Conservation (phyloP, 2,797 vertebrate genomes). For the Sarcophilus harrisii region DNA sequence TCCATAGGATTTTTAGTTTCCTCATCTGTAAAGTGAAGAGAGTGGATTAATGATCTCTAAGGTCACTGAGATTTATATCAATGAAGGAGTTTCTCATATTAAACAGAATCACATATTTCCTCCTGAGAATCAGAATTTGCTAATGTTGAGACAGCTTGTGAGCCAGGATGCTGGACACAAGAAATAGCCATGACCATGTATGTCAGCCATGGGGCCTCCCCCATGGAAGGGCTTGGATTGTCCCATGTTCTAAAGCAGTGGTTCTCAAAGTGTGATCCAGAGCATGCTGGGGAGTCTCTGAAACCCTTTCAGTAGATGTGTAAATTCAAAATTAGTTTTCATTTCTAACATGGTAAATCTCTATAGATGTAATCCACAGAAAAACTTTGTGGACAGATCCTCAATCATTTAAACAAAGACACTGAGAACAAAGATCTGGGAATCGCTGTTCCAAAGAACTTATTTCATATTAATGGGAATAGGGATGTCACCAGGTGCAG, state of each 20-base stretch:
- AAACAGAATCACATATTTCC: background rate
- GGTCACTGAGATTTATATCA: background rate
- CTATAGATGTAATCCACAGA: too few relatives aligned
- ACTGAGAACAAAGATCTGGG: too few relatives aligned
- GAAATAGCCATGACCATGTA: background rate
- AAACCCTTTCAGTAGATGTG: too few relatives aligned
- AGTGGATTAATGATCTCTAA: background rate
- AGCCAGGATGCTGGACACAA: background rate
- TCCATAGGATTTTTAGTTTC: background rate
- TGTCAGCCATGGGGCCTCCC: fast-evolving
- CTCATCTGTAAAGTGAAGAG: background rate
- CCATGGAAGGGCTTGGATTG: background rate
- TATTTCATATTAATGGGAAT: background rate
- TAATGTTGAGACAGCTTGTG: background rate
- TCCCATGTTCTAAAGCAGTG: background rate
- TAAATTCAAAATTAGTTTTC: too few relatives aligned
- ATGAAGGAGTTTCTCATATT: background rate
- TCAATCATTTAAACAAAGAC: too few relatives aligned
- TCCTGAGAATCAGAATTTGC: too few relatives aligned
- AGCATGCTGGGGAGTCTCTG: too few relatives aligned
- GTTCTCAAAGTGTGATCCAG: too few relatives aligned
- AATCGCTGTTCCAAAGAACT: background rate
- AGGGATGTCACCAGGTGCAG: background rate
- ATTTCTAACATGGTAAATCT: too few relatives aligned
- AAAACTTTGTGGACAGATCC: too few relatives aligned